Base-by-base conservation (phyloP, 2,797 vertebrate species). In the Amazona ochrocephala region DNA sequence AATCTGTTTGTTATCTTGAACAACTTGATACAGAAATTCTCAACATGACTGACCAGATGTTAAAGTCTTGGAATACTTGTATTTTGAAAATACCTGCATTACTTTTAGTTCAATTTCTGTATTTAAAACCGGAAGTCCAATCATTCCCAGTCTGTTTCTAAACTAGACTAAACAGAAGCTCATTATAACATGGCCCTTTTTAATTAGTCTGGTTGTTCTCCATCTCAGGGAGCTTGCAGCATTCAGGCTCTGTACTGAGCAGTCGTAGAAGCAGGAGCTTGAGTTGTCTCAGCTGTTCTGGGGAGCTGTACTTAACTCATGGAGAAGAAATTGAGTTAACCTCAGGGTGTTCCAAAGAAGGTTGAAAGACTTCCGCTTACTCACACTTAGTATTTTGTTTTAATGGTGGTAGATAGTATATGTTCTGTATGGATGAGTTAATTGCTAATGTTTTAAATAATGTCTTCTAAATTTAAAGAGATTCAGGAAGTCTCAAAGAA, bases 161-260 rank as follows among this genome's bases (percentile, higher is more conserved):
- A 89, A 68, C 7, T 66, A 86, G 13, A 39, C 20, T 12, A 9
- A 48, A 26, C 72, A 68, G 66, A 42, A 2, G 1, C 2, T 14
- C 6, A 22, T 62, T 29, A 22, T 18, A 37, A 20, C 19, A 23
- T 18, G 7, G 24, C 48, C 64, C 5, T 61, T 73, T 47, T 67
- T 45, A 62, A 45, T 70, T 30, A 30, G 26, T 32, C 0, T 3
- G 22, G 5, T 8, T 77, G 4, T 30, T 72, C 29, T 70, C 2
- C 7, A 2, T 41, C 37, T 50, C 1, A 0, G 22, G 51, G 50
- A 72, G 17, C 20, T 47, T 68, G 23, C 1, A 68, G 5, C 1
- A 44, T 15, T n/a, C 29, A 22, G 24, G 15, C 3, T 74, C 51
- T 83, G 13, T 44, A 12, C 67, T 48, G 37, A 77, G 51, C 44